phyloP scores from a whole-genome alignment of 2,797 vertebrate species.

The Xiphophorus birchmanni region DNA sequence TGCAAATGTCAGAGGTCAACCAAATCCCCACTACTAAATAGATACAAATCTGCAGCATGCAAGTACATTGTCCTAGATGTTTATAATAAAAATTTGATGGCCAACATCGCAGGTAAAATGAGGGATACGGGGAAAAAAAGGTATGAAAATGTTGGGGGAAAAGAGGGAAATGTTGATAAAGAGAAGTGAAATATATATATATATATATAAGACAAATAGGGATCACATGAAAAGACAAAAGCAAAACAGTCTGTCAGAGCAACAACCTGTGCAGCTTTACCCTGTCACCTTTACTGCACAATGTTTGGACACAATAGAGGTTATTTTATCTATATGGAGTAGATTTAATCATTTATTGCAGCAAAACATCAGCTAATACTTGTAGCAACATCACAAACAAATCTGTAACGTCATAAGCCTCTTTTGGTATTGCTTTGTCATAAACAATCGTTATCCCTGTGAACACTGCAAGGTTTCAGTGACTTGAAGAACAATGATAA shows the following conservation, averaged over 20 bases:
- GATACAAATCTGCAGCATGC: no score
- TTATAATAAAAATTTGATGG: not conserved
- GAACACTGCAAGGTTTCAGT: slow-evolving; percentile 70
- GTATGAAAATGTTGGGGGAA: not conserved
- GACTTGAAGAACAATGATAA: slow-evolving; percentile 72
- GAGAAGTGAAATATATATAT: not conserved
- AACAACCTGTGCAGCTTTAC: slow-evolving; percentile 13
- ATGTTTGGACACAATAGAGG: slow-evolving; percentile 40
- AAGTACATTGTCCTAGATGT: no score
- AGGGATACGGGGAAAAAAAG: not conserved
- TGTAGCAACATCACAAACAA: slow-evolving; percentile 66
- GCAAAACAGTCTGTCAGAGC: not conserved
- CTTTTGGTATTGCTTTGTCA: slow-evolving; percentile 59
- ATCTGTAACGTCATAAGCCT: slow-evolving; percentile 59
- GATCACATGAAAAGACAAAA: not conserved
- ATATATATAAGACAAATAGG: not conserved
- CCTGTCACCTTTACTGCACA: not conserved
- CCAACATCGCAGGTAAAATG: not conserved
- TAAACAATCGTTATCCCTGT: slow-evolving; percentile 63
- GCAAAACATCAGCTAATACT: slow-evolving; percentile 61
- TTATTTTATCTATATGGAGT: slow-evolving; percentile 50
- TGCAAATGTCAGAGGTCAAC: no score
- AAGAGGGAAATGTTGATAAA: not conserved
- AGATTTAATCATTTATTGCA: slow-evolving; percentile 47
- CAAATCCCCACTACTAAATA: no score